Evolutionary conservation across 2,888 invertebrate species (phyloP).

Genomic region (Lasiommata megera): DNA sequence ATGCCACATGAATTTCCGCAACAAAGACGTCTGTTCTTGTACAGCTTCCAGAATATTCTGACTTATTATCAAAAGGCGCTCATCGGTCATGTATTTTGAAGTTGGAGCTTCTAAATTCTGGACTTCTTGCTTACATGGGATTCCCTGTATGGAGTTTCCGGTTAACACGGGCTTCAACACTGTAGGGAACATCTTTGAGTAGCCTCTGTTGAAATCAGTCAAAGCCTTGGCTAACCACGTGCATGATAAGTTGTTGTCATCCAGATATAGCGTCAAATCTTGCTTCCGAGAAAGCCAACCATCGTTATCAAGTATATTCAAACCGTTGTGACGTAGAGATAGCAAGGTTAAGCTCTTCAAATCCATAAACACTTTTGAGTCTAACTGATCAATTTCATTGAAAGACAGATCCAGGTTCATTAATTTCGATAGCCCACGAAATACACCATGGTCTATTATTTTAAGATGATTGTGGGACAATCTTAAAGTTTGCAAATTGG

Average conservation of each 20-base stretch:
- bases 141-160: slow-evolving; percentile 55
- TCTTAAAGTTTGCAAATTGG: slow-evolving; percentile 50
- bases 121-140: slow-evolving; percentile 51
- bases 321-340: slow-evolving; percentile 52
- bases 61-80: slow-evolving; percentile 55
- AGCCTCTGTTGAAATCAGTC: slow-evolving; percentile 58
- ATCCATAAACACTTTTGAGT: slow-evolving; percentile 61
- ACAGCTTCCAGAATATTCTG: slow-evolving; percentile 66
- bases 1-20: slow-evolving; percentile 45
- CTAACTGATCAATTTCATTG: slow-evolving; percentile 51
- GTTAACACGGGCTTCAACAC: slow-evolving; percentile 35
- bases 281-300: slow-evolving; percentile 57
- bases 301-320: slow-evolving; percentile 50
- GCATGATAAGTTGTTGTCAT: slow-evolving; percentile 61
- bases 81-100: slow-evolving; percentile 43
- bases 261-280: slow-evolving; percentile 53
- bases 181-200: slow-evolving; percentile 56
- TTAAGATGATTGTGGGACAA: slow-evolving; percentile 52
- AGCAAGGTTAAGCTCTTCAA: slow-evolving; percentile 51
- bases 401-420: slow-evolving; percentile 44
- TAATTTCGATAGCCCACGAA: slow-evolving; percentile 51
- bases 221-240: slow-evolving; percentile 60
- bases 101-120: slow-evolving; percentile 21
- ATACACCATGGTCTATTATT: slow-evolving; percentile 56
- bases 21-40: slow-evolving; percentile 55